Base-by-base conservation (phyloP, 2,888 invertebrate species). In the Gymnocheta viridis region DNA sequence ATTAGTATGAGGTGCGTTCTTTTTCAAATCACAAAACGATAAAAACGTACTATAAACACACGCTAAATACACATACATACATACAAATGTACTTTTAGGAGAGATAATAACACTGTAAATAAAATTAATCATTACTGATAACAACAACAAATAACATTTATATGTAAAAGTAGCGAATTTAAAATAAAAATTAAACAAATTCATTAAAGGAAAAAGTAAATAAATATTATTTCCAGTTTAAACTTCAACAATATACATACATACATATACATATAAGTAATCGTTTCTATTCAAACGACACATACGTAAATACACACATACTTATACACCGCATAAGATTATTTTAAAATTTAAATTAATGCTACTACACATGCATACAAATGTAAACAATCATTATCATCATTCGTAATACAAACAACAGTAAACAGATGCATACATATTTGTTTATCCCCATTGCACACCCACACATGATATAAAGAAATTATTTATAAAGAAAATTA, bases 391-490 rank as follows among this genome's bases (percentile, higher is more conserved):
- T 47, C 32, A 72, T 89, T 87, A 89, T 82, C 85, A 73, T 38
- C 85, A 73, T 38, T 54, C 22, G 12, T 41, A 56, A 41, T 41
- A 38, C 35, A 35, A 51, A 24, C 29, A 58, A 77, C 24, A 66
- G 41, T 66, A 49, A 66, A 73, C n/a, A n/a, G n/a, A n/a, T n/a
- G n/a, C n/a, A n/a, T n/a, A n/a, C n/a, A n/a, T 54, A 88, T 86
- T 87, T 67, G 87, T 89, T 89, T 86, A 86, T 60, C 86, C 76
- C 24, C 54, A 74, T 38, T 69, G 27, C 38, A 72, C 56, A 41
- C 44, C 22, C 44, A 62, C 67, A 85, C 56, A 86, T 17, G 80
- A 82, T 54, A 58, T 44, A 69, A 67, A 66, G 24, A 41, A 44
- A 54, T 38, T 14, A 60, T 38, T 73, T 47, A 58, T 73, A 76